These are phyloP conservation scores for Myioborus melanocephalus DNA, from an alignment of 2,797 vertebrate species.

Conservation along the genomic window DNA sequence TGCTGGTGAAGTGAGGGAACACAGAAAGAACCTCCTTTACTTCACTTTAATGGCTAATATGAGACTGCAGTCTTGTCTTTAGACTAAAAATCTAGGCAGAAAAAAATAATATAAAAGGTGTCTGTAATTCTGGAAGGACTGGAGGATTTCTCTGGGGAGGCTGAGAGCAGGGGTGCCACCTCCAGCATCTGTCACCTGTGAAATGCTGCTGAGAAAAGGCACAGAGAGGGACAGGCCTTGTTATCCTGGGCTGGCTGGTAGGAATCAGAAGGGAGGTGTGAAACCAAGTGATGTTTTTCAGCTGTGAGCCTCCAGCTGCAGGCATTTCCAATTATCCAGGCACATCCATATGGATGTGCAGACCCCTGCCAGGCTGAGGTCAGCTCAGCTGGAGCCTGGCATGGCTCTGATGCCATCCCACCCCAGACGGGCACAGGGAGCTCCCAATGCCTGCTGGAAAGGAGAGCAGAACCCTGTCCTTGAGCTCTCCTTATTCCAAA, in stretches of 20 bases:
- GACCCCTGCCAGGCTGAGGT: background rate
- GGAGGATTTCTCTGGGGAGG: background rate
- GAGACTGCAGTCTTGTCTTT: conserved; percentile 63
- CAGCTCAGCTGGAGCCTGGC: accelerated
- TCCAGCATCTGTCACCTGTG: background rate
- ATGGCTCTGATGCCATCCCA: accelerated
- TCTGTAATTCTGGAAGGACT: background rate
- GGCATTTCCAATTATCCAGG: background rate
- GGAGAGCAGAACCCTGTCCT: background rate
- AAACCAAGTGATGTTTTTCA: background rate
- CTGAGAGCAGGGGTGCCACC: accelerated
- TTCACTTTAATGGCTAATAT: conserved; percentile 65
- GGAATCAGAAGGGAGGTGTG: background rate
- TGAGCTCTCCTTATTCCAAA: accelerated
- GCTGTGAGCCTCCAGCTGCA: background rate
- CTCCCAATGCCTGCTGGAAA: accelerated
- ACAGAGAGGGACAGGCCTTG: background rate
- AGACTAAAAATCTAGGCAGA: conserved; percentile 61
- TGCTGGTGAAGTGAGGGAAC: conserved; percentile 76
- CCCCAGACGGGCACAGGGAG: accelerated
- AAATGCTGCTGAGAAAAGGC: background rate
- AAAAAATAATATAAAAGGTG: background rate
- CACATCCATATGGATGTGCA: background rate
- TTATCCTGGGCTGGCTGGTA: background rate
- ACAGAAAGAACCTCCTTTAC: conserved; percentile 72